These are phyloP conservation scores for Ceratosolen solmsi DNA, from an alignment of 1,140 invertebrate genomes.

Conservation along the genomic window DNA sequence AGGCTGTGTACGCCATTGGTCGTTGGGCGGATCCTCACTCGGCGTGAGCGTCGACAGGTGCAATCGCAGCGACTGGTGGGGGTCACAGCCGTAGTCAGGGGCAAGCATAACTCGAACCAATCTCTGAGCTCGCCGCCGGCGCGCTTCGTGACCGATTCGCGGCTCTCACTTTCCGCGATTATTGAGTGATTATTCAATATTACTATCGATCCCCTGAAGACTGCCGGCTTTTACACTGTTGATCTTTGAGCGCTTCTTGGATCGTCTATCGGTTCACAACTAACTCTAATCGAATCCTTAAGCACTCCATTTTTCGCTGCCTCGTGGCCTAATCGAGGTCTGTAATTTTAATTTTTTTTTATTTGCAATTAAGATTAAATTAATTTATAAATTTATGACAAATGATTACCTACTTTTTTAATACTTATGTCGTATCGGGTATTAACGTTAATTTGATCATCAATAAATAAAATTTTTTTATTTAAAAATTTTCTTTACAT, in stretches of 20 bases:
- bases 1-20: conserved; percentile 6
- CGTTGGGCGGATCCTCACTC: conserved; percentile 22
- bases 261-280: no score
- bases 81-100: neutral
- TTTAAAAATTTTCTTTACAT: no score
- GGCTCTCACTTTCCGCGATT: neutral
- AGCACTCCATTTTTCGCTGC: no score
- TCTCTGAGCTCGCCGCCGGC: neutral
- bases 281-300: no score
- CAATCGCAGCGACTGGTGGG: neutral
- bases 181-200: conserved; percentile 24
- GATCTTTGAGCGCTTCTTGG: neutral
- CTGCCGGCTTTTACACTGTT: neutral
- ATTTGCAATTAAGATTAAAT: no score
- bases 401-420: no score
- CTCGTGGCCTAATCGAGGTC: no score
- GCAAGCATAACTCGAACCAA: neutral
- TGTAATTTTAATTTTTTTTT: no score
- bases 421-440: no score
- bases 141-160: neutral
- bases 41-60: conserved; percentile 14
- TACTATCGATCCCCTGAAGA: neutral
- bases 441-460: no score
- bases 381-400: no score
- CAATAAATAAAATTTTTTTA: no score